phyloP scores from a whole-genome alignment of 1,140 invertebrate genomes.

The Ceratina calcarata region DNA sequence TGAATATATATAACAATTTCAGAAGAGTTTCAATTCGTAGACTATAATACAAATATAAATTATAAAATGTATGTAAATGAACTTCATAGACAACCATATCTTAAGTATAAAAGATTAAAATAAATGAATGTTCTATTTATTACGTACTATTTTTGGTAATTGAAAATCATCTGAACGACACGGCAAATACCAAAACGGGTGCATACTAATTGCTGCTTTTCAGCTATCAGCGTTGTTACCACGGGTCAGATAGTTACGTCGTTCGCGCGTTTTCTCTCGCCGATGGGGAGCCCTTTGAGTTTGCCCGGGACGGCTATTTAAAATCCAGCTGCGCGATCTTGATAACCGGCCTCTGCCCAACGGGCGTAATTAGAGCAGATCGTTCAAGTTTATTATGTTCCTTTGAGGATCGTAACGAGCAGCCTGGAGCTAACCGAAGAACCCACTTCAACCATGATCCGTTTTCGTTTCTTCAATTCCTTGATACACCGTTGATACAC shows the following conservation, averaged over 20 bases:
- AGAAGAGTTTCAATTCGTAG: no score
- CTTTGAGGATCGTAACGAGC: slow-evolving; percentile 66
- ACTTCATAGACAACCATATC: no score
- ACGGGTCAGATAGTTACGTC: not conserved
- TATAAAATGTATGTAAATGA: no score
- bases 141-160: not conserved
- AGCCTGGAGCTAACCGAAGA: slow-evolving; percentile 42
- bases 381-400: slow-evolving; percentile 65
- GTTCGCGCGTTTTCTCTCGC: slow-evolving; percentile 31
- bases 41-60: no score
- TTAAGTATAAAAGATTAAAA: no score
- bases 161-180: not conserved
- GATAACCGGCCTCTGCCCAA: slow-evolving; percentile 52
- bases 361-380: slow-evolving; percentile 63
- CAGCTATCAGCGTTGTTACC: slow-evolving; percentile 50
- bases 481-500: not conserved
- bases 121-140: not conserved
- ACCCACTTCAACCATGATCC: slow-evolving; percentile 9
- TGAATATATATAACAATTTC: no score
- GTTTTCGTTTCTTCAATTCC: slow-evolving; percentile 42
- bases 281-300: slow-evolving; percentile 35
- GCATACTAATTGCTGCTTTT: slow-evolving; percentile 38
- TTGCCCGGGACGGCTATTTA: slow-evolving; percentile 54
- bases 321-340: slow-evolving; percentile 55
- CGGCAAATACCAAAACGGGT: no score